Evolutionary conservation across 2,888 invertebrate genomes (phyloP), one percentile per base, ranked within the genome.

Genomic region (Nomada lathburiana): DNA sequence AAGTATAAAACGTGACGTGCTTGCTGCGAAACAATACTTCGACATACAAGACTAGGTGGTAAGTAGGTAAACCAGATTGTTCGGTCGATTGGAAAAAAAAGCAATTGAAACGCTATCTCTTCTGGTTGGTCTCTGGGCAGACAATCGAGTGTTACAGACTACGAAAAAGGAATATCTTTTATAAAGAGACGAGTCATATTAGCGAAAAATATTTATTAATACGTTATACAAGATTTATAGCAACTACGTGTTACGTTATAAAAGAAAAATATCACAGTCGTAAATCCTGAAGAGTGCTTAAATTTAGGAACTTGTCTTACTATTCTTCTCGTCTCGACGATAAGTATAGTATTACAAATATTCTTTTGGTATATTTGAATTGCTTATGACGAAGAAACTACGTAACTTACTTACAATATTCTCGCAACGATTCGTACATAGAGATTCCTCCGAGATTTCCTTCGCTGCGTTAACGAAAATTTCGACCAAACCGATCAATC

Each of bases 1-100:
- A 62, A 94, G 94, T 16, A 95, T 97, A 63, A 95, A 95, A 91
- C 94, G 94, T 69, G 96, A 96, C 91, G 94, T 96, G 23, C 68
- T 72, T 3, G 83, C 78, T 10, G 90, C 90, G 53, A 92, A 76
- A 77, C 88, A 86, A 70, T 91, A 89, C 73, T 92, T 91, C 68
- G 79, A 84, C 52, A 59, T 89, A 29, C 82, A 84, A 55, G 81
- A 88, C 29, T 83, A 60, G 84, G 18, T 18, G 67, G 53, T 60
- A 75, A 77, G 29, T 67, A 52, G 53, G 47, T 44, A 29, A 50
- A 59, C 42, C 36, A 71, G 57, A 42, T 67, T 36, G n/a, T 70
- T 36, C 1, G 10, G 4, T n/a, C 7, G 52, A 64, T 29, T 18
- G 20, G 26, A 11, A 20, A 36, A 36, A 7, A 36, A 60, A 44